A percentile compares a stretch with the other conserved stretches of the same genome.
Conservation (phyloP, 1,140 invertebrate species). For the Drosophila sechellia region DNA sequence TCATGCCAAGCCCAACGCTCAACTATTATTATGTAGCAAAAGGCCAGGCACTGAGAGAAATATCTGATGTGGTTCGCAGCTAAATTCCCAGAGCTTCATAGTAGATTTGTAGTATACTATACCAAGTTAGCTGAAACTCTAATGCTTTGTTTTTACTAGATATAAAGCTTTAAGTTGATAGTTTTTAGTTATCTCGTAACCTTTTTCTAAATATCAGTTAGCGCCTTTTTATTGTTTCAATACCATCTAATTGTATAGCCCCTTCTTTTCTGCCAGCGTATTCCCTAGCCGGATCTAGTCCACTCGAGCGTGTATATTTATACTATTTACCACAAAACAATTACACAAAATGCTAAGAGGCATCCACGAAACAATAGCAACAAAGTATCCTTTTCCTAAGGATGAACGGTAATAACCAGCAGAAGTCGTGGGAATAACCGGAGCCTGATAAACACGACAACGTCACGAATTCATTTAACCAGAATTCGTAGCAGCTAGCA, state of each 20-base stretch:
- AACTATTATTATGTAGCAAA: constrained; percentile 71
- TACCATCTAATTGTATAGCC: too few species aligned
- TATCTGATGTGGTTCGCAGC: too few species aligned
- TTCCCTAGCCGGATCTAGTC: constrained; percentile 29
- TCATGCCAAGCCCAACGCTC: constrained; percentile 50
- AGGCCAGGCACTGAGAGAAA: constrained; percentile 24
- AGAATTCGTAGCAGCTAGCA: constrained; percentile 21
- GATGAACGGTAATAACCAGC: constrained; percentile 35
- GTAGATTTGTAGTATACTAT: too few species aligned
- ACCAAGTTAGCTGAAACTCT: too few species aligned
- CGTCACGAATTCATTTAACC: constrained; percentile 56
- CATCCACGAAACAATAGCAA: constrained; percentile 47
- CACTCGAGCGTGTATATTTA: constrained; percentile 31
- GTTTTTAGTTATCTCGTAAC: too few species aligned
- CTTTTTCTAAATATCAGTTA: too few species aligned
- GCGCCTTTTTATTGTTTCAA: too few species aligned
- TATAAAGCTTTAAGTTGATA: too few species aligned
- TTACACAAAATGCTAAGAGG: constrained; percentile 79
- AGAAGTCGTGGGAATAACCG: constrained; percentile 37
- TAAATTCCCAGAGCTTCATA: too few species aligned
- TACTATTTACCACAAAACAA: constrained; percentile 77
- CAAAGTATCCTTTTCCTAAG: constrained; percentile 7
- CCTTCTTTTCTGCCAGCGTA: neutral
- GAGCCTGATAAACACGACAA: constrained; percentile 76
- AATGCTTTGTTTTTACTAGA: too few species aligned